Base-by-base conservation (phyloP, 2,113 vertebrate species). In the Sarotherodon lohbergeri region DNA sequence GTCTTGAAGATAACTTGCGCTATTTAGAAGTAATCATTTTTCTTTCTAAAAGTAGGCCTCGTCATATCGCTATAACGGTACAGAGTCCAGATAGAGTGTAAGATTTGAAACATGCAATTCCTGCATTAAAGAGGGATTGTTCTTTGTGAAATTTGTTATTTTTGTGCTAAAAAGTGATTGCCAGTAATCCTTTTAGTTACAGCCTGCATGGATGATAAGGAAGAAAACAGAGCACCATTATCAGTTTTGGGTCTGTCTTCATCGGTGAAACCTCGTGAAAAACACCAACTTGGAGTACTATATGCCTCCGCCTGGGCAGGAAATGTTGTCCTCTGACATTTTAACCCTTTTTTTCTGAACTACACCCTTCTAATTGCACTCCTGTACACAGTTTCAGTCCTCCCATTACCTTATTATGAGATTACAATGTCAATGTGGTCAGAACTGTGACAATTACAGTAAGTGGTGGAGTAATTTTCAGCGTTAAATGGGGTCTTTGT, bases 371-470 rank as follows among this genome's bases (percentile, higher is more conserved):
- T 92, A 95, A 95, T 95, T 83, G 82, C 81, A 82, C 86, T 89
- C 88, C 91, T 91, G 92, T 94, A 94, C 92, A 93, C 88, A 93
- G 94, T 93, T 95, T 92, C 93, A 89, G 85, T 41, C 81, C 89
- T 78, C 57, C 92, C 90, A 96, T 95, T 95, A 96, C 88, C 93
- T 92, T 91, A 95, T 95, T 95, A 96, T 93, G 90, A 93, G 95
- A 96, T 95, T 95, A 95, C 95, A 95, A 90, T 92, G 92, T 93
- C 94, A 94, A 79, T 93, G 93, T 84, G 90, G 92, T 93, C 88
- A 94, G 88, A 92, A 91, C 71, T 90, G 92, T 95, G 91, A 95
- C 94, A 94, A 95, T 96, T 95, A 95, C 92, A 91, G 87, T 95
- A 94, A 96, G 93, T 93, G 93, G 78, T 81, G 88, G 81, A 92